phyloP scores from a whole-genome alignment of 2,113 vertebrate genomes.

The Laterallus jamaicensis region DNA sequence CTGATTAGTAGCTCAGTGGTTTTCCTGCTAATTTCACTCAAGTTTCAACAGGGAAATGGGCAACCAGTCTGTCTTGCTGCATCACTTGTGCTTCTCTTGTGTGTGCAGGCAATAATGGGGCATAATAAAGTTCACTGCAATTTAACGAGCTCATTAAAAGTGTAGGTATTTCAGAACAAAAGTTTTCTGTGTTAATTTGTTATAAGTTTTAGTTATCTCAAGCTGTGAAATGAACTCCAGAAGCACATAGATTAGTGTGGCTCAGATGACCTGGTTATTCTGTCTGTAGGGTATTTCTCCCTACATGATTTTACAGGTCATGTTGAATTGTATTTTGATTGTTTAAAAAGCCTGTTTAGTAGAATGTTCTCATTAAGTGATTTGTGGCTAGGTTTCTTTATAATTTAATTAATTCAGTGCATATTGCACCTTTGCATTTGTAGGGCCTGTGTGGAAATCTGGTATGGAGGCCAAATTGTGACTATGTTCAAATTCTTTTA shows the following conservation, averaged over 20 bases:
- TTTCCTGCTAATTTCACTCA: background rate
- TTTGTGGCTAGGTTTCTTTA: background rate
- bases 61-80: background rate
- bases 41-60: background rate
- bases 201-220: background rate
- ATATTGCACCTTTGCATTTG: background rate
- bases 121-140: background rate
- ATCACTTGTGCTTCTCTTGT: background rate
- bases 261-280: slow-evolving; percentile 52
- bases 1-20: background rate
- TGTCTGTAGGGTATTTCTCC: slow-evolving; percentile 9
- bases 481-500: background rate
- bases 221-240: background rate
- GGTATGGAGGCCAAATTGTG: background rate
- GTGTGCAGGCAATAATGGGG: background rate
- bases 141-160: slow-evolving; percentile 15
- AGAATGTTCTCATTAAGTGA: background rate
- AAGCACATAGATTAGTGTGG: background rate
- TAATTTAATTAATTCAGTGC: background rate
- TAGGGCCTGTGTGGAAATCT: background rate
- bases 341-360: slow-evolving; percentile 2
- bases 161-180: background rate
- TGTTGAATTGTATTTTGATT: background rate
- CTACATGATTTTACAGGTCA: background rate
- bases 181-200: background rate